Evolutionary conservation across 2,113 vertebrate genomes (phyloP).

Genomic region (Lynx canadensis): DNA sequence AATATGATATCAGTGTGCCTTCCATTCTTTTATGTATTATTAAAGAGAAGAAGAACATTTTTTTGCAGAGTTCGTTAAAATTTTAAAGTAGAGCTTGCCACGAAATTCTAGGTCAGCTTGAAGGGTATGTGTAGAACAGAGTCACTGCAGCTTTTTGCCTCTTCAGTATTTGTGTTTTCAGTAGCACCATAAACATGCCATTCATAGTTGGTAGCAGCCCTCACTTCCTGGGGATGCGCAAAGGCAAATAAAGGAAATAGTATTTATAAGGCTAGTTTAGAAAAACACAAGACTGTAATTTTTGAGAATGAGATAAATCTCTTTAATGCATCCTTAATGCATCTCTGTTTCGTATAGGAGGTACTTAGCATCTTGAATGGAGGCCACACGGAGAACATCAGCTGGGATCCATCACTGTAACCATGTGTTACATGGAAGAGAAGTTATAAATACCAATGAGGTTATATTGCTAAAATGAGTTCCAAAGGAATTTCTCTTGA

Average conservation of each 20-base stretch:
- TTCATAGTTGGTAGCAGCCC: background rate
- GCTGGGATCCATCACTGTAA: background rate
- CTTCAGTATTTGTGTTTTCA: background rate
- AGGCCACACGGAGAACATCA: background rate
- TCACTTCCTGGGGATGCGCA: background rate
- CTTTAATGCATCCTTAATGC: background rate
- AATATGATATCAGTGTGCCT: background rate
- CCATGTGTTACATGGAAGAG: background rate
- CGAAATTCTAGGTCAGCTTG: background rate
- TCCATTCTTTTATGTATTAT: constrained; percentile 20
- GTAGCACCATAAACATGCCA: background rate
- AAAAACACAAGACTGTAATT: background rate
- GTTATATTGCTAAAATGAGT: background rate
- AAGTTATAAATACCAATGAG: background rate
- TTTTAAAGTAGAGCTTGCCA: background rate
- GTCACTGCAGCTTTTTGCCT: background rate
- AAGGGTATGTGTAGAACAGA: background rate
- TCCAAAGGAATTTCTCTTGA: constrained; percentile 2
- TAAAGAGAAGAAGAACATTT: background rate
- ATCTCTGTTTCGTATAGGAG: background rate
- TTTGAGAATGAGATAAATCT: background rate
- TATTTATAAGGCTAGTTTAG: background rate
- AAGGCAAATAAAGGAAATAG: background rate
- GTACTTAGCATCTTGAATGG: background rate
- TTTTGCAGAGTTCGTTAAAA: background rate